Base-by-base conservation (phyloP, 2,113 vertebrate species). In the Leuciscus idus region DNA sequence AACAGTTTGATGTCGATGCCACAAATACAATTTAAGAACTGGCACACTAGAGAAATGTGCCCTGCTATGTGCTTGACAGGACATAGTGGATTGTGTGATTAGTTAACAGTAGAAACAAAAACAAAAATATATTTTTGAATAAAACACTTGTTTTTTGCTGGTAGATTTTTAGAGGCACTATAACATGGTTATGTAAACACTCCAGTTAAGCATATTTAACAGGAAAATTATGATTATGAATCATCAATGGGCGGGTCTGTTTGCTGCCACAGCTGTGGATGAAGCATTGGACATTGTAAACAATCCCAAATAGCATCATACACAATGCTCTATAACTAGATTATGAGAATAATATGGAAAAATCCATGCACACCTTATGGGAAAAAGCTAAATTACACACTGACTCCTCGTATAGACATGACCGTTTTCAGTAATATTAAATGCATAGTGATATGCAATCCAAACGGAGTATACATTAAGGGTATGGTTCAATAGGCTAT, bases 401-500 rank as follows among this genome's bases (percentile, higher is more conserved):
- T 3, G 7, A 43, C 68, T 23, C 70, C 30, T 11, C 12, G 6
- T 59, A 62, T 46, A 26, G 6, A 80, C 36, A 62, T 64, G 6
- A 30, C n/a, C 0, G 26, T 48, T 57, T 28, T 4, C 3, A 43
- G 12, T 46, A 28, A 19, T 19, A 64, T 48, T 21, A 9, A 62
- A 46, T 23, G n/a, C 15, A 30, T 36, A 83, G 48, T 23, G 21
- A 57, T 1, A 11, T 52, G n/a, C 26, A 68, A 7, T 68, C 15
- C 50, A 83, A 83, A 57, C 19, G 13, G 0, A 15, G 77, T 26
- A n/a, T 57, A 43, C 21, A 82, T 68, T 33, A 66, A 85, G 11
- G 36, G 79, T 5, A 17, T 2, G 82, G 66, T 30, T 39, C 81
- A 85, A 83, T 61, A 74, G 73, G 50, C 64, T 82, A 70, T 48